A percentile compares a stretch with the other conserved stretches of the same genome.
These are phyloP conservation scores for Dastarcus helophoroides DNA, from an alignment of 2,888 invertebrate species.

Conservation along the genomic window DNA sequence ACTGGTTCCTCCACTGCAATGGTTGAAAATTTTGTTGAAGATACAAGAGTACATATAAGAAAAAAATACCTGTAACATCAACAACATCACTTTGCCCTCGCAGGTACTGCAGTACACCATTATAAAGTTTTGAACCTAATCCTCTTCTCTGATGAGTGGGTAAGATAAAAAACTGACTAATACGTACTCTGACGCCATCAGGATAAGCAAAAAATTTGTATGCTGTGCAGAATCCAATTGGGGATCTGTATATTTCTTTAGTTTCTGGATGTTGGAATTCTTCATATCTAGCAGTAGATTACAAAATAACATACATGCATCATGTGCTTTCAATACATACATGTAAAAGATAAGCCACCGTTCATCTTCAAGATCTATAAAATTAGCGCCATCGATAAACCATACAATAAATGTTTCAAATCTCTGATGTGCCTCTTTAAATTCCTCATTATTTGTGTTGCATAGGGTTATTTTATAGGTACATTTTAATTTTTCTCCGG, in stretches of 20 bases:
- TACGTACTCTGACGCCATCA: conserved; percentile 70
- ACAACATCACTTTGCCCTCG: conserved; percentile 40
- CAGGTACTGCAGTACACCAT: conserved; percentile 24
- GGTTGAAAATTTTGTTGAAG: not conserved
- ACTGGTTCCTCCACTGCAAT: conserved; percentile 89
- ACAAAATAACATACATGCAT: not conserved
- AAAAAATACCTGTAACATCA: conserved; percentile 56
- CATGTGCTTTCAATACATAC: conserved; percentile 40
- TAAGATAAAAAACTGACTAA: conserved; percentile 84
- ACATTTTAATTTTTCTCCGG: conserved; percentile 60
- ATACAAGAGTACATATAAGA: not conserved
- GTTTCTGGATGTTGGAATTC: conserved; percentile 51
- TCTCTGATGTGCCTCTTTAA: conserved; percentile 66
- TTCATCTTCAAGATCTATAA: conserved; percentile 84
- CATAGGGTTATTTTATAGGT: conserved; percentile 72
- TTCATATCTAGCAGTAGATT: conserved; percentile 49
- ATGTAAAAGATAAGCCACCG: conserved; percentile 82
- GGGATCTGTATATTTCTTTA: conserved; percentile 48
- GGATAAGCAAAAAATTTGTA: conserved; percentile 96
- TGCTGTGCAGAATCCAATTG: conserved; percentile 81
- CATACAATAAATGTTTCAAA: conserved; percentile 87
- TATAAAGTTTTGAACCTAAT: conserved; percentile 67
- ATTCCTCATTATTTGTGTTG: conserved; percentile 58
- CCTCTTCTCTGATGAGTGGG: conserved; percentile 87
- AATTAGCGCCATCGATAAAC: conserved; percentile 94